A percentile compares a stretch with the other conserved stretches of the same genome.
Evolutionary conservation across 92 coral and sea anemone genomes (phyloP).

Genomic region (Virgularia gustaviana): DNA sequence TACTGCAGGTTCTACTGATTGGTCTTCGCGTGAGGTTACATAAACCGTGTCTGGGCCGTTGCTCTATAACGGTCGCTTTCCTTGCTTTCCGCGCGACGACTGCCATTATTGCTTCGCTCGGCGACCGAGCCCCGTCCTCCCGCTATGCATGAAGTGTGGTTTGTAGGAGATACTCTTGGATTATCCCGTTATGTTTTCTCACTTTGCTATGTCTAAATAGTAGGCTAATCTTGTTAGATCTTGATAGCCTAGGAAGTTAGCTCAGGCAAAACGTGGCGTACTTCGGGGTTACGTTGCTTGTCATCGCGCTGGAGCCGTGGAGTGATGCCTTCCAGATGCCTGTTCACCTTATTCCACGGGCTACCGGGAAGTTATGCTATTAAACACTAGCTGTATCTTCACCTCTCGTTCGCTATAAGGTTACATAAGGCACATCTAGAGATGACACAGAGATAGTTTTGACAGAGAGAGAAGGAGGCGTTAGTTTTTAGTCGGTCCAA

Average conservation of each 20-base stretch:
- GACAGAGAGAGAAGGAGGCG: no score
- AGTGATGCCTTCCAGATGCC: conserved; percentile 24
- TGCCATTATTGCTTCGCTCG: neutral
- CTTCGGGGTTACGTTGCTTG: conserved; percentile 19
- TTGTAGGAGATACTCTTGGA: no score
- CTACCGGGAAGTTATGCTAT: neutral
- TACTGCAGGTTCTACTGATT: neutral
- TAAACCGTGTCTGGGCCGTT: neutral
- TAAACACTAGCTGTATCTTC: neutral
- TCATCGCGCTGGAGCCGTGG: conserved; percentile 24
- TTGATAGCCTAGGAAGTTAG: conserved; percentile 21
- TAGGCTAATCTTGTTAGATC: conserved; percentile 33
- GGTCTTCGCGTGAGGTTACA: conserved; percentile 35
- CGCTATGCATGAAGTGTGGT: no score
- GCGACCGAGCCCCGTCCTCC: no score
- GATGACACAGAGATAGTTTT: no score
- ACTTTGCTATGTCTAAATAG: conserved; percentile 31
- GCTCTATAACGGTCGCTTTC: neutral
- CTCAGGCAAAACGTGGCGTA: conserved; percentile 30
- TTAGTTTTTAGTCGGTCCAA: no score
- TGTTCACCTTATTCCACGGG: neutral
- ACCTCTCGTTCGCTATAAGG: no score
- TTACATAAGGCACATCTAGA: no score
- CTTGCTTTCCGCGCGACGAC: neutral
- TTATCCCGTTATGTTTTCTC: conserved; percentile 31